phyloP scores from a whole-genome alignment of 2,113 vertebrate species.

The cat (Felis catus) region F.catus_Fca126_mat1.0 CM031416.1:98561001-98561500 shows the following conservation, averaged over 20 bases:
- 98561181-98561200: constrained; percentile 31
- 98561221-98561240: background rate
- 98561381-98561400: background rate
- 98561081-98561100: constrained; percentile 38
- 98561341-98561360: background rate
- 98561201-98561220: background rate
- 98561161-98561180: background rate
- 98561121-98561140: background rate
- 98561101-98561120: background rate
- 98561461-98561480: background rate
- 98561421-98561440: background rate
- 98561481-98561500: constrained; percentile 1
- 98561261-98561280: background rate
- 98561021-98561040: background rate
- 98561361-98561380: background rate
- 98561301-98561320: background rate
- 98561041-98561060: constrained; percentile 29
- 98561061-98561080: constrained; percentile 43
- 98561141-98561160: constrained; percentile 9
- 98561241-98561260: background rate
- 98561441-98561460: background rate
- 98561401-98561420: background rate
- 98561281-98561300: background rate
- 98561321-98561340: background rate
- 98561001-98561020: background rate